Evolutionary conservation across 2,113 vertebrate species (phyloP).

Genomic region (Nannospalax galili): DNA sequence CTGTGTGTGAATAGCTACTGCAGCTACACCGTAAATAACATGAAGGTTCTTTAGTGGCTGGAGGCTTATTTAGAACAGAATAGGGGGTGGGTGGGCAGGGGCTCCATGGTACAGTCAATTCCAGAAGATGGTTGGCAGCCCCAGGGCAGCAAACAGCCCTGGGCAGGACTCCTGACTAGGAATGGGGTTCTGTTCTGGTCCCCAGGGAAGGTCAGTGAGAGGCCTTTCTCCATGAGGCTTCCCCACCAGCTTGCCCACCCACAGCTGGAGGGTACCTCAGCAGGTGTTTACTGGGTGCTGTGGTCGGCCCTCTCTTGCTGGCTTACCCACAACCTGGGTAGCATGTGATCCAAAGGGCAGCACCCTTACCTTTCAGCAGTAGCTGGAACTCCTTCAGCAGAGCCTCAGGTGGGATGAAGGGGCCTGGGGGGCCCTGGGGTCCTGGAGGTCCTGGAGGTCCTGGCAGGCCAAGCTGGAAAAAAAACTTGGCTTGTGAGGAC

Average conservation of each 20-base stretch:
- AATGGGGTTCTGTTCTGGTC: background rate
- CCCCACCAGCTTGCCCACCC: background rate
- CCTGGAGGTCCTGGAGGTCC: conserved; percentile 37
- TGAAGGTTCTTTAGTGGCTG: background rate
- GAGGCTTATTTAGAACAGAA: background rate
- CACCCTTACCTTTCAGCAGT: conserved; percentile 80
- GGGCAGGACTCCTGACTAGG: background rate
- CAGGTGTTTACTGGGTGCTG: fast-evolving
- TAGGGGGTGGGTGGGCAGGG: background rate
- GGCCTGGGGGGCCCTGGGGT: background rate
- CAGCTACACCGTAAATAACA: too few relatives aligned
- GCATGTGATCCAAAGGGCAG: fast-evolving
- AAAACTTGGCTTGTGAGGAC: background rate
- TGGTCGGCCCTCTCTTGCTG: fast-evolving
- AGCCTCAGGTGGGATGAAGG: background rate
- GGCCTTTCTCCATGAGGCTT: background rate
- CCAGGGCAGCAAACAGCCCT: fast-evolving
- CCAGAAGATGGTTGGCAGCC: background rate
- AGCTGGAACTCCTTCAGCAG: conserved; percentile 79
- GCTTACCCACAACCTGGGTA: background rate
- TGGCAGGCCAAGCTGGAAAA: conserved; percentile 50
- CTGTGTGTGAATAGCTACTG: background rate
- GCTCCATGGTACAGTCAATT: background rate
- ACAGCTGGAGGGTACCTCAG: background rate
- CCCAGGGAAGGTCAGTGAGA: fast-evolving